Evolutionary conservation across 2,888 invertebrate genomes (phyloP).

Genomic region (Clistopyga incitator): DNA sequence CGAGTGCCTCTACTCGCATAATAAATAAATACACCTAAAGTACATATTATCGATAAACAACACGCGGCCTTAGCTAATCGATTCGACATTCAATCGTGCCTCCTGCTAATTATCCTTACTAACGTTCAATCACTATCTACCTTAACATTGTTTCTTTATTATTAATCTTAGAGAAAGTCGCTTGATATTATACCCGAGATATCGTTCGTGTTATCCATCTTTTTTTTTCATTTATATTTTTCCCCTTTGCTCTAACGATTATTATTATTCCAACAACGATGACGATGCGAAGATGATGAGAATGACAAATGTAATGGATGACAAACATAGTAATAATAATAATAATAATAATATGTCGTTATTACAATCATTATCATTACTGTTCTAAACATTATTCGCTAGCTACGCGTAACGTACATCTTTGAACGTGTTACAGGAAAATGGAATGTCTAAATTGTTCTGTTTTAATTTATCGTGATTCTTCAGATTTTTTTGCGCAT

Average conservation of each 20-base stretch:
- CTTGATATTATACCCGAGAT: constrained; percentile 20
- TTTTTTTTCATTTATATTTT: too few relatives aligned
- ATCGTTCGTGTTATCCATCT: constrained; percentile 11
- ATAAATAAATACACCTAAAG: constrained; percentile 62
- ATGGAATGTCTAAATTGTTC: constrained; percentile 65
- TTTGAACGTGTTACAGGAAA: constrained; percentile 60
- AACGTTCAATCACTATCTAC: constrained; percentile 67
- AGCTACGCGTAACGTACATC: constrained; percentile 54
- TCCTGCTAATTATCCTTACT: constrained; percentile 45
- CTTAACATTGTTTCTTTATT: constrained; percentile 50
- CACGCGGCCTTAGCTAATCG: constrained; percentile 45
- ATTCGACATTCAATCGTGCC: constrained; percentile 42
- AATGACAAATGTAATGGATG: constrained; percentile 50
- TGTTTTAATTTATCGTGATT: too few relatives aligned
- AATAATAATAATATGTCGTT: constrained; percentile 45
- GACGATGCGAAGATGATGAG: constrained; percentile 61
- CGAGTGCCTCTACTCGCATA: constrained; percentile 61
- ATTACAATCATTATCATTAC: constrained; percentile 58
- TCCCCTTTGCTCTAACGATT: constrained; percentile 34
- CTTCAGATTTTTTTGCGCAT: constrained; percentile 13
- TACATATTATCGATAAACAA: constrained; percentile 61
- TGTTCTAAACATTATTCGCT: constrained; percentile 56
- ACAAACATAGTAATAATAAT: constrained; percentile 53
- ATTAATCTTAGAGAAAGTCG: constrained; percentile 1
- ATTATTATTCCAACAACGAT: constrained; percentile 67